Percentiles rank a stretch among this genome's conserved stretches.
phyloP scores from a whole-genome alignment of 2,888 invertebrate genomes.

The Sipha maydis region DNA sequence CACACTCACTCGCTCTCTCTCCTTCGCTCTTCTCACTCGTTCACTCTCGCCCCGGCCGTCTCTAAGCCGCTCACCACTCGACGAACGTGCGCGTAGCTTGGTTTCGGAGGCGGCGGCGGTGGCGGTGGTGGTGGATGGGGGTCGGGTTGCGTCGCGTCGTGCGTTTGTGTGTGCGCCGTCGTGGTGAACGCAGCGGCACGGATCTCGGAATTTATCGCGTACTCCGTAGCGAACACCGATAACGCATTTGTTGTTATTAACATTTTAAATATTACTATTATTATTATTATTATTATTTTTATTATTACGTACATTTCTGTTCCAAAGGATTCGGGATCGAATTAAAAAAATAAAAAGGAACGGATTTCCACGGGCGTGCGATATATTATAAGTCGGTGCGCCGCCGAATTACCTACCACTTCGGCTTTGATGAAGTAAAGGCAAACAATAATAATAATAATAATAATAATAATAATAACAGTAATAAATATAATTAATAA shows the following conservation, averaged over 20 bases:
- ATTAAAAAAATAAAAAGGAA: background rate
- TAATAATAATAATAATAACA: too few relatives aligned
- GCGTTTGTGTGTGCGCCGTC: constrained; percentile 7
- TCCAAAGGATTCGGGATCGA: background rate
- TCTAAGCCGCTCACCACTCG: background rate
- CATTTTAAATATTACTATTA: background rate
- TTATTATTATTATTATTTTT: background rate
- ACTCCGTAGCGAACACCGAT: constrained; percentile 48
- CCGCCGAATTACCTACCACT: too few relatives aligned
- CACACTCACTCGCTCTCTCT: background rate
- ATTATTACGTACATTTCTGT: background rate
- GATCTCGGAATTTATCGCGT: constrained; percentile 59
- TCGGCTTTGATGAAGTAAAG: too few relatives aligned
- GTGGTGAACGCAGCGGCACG: constrained; percentile 30
- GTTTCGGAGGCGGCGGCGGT: background rate
- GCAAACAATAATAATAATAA: too few relatives aligned
- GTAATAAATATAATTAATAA: too few relatives aligned
- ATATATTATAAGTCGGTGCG: background rate
- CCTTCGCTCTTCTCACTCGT: background rate
- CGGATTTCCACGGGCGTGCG: background rate
- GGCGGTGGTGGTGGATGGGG: background rate
- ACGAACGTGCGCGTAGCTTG: constrained; percentile 17
- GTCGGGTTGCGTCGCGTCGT: constrained; percentile 19
- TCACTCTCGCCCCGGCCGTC: background rate
- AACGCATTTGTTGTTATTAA: constrained; percentile 38